Percentiles rank a stretch among this genome's conserved stretches.
These are phyloP conservation scores for Linurgus olivaceus DNA, from an alignment of 2,797 vertebrate species.

Conservation along the genomic window DNA sequence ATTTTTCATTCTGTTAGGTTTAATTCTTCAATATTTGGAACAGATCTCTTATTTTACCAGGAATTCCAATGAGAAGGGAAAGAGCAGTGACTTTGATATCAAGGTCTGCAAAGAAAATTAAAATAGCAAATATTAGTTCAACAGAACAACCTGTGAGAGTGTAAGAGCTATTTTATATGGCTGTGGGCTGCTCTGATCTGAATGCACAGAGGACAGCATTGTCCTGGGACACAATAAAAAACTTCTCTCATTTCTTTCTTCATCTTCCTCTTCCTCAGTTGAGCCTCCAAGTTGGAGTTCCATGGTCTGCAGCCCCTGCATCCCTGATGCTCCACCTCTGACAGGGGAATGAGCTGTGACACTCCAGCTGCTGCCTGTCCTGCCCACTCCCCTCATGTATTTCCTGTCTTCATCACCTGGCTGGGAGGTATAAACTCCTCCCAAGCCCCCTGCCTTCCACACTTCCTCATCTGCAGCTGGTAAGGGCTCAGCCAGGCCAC, in stretches of 20 bases:
- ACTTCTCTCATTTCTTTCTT: background rate
- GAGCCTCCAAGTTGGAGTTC: background rate
- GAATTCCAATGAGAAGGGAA: background rate
- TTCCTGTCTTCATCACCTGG: background rate
- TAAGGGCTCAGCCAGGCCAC: background rate
- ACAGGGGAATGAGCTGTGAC: rapidly evolving
- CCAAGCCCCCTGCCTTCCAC: background rate
- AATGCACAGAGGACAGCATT: background rate
- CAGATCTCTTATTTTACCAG: slow-evolving; percentile 29
- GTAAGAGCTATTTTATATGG: background rate
- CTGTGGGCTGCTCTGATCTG: background rate
- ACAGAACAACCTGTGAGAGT: background rate
- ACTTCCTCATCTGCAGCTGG: background rate
- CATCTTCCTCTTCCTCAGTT: background rate
- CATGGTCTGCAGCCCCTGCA: rapidly evolving
- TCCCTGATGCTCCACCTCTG: background rate
- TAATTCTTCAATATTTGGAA: slow-evolving; percentile 29
- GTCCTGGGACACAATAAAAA: background rate
- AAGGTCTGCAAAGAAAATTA: slow-evolving; percentile 56
- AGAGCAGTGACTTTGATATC: slow-evolving; percentile 24
- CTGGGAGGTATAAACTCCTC: background rate
- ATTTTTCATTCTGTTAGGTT: slow-evolving; percentile 1
- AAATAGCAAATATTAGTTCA: slow-evolving; percentile 50
- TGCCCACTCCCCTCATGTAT: rapidly evolving
- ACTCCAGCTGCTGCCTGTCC: background rate